phyloP scores from a whole-genome alignment of 2,888 invertebrate genomes.

The Pandemis heparana region DNA sequence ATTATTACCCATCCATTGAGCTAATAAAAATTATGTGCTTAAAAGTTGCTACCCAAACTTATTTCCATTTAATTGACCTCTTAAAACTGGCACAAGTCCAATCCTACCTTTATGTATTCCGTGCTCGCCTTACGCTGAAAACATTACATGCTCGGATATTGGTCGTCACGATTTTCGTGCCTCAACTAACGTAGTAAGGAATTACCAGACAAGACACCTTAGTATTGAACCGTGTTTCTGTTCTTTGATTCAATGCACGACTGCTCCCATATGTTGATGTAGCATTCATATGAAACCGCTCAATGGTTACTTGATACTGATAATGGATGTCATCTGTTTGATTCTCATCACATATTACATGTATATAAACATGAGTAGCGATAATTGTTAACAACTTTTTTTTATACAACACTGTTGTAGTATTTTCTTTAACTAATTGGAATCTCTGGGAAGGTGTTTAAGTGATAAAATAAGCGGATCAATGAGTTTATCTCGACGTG shows the following conservation, averaged over 20 bases:
- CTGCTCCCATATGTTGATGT: constrained; percentile 20
- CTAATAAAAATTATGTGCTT: not conserved
- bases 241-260: constrained; percentile 26
- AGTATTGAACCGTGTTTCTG: constrained; percentile 27
- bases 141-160: constrained; percentile 56
- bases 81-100: constrained; percentile 7
- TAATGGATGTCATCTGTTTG: constrained; percentile 18
- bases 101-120: constrained; percentile 16
- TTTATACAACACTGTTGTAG: too few relatives aligned
- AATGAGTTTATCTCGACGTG: too few relatives aligned
- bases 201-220: constrained; percentile 48
- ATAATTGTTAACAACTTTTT: not conserved
- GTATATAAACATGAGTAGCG: not conserved
- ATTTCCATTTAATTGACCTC: constrained; percentile 37
- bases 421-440: too few relatives aligned
- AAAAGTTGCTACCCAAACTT: not conserved
- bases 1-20: not conserved
- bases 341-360: not conserved
- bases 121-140: constrained; percentile 52
- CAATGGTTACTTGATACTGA: constrained; percentile 10
- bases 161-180: constrained; percentile 71
- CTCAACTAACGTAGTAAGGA: constrained; percentile 48
- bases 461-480: too few relatives aligned
- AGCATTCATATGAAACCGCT: constrained; percentile 18
- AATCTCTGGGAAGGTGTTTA: too few relatives aligned